Conservation (phyloP, 2,113 vertebrate species). For the Solea solea region DNA sequence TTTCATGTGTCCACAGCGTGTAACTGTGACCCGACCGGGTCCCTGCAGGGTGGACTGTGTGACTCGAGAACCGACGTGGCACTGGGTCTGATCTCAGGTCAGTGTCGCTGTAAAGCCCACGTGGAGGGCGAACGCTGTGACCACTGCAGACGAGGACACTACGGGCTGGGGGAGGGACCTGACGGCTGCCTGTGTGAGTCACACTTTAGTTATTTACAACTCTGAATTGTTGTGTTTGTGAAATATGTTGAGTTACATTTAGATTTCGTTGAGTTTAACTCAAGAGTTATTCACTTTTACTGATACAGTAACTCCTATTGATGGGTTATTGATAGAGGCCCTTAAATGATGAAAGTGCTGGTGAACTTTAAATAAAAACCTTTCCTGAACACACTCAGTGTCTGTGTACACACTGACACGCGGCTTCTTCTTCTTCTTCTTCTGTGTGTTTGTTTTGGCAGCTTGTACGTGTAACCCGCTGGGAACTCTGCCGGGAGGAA, state of each 20-base stretch:
- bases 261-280: too few species aligned
- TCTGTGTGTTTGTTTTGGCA: constrained; percentile 62
- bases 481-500: constrained; percentile 90
- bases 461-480: constrained; percentile 90
- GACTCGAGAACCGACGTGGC: constrained; percentile 89
- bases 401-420: too few species aligned
- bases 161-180: constrained; percentile 87
- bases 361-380: too few species aligned
- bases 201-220: not conserved
- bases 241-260: too few species aligned
- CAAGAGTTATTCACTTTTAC: too few species aligned
- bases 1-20: constrained; percentile 81
- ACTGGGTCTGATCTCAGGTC: constrained; percentile 89
- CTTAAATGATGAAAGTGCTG: too few species aligned
- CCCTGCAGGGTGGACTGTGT: constrained; percentile 89
- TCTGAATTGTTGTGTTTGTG: too few species aligned
- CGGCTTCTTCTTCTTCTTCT: too few species aligned
- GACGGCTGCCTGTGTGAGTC: constrained; percentile 90
- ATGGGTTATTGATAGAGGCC: too few species aligned
- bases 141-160: constrained; percentile 91
- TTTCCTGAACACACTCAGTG: too few species aligned
- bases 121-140: constrained; percentile 95
- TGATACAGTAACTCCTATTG: too few species aligned
- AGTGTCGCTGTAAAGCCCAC: constrained; percentile 92
- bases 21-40: constrained; percentile 90